Evolutionary conservation across 1,140 invertebrate genomes (phyloP), one percentile per base, ranked within the genome.

Genomic region (Platyscapa corneri): DNA sequence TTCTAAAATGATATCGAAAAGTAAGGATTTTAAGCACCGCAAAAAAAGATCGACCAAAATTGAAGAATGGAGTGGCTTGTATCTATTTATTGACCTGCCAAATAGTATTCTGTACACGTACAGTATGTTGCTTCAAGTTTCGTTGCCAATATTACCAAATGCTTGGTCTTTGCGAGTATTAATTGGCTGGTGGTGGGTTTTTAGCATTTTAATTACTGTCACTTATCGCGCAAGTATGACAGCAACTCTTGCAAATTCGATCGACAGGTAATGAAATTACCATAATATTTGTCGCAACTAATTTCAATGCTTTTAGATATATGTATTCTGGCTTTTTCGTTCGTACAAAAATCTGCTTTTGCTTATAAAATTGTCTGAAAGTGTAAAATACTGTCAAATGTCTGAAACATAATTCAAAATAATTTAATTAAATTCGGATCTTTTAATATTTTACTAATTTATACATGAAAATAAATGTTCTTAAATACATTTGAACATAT

Each of bases 121-220:
- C 87, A 95, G 96, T 82, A 97, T 97, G 96, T 90, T 97, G 34
- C 91, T 97, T 1, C 94, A 96, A 87, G 95, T 97, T 32, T 96
- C 96, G 0, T 87, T 97, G 70, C 96, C 97, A 0, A 95, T 95
- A 88, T 92, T 97, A 84, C 96, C 97, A 0, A 94, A 93, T 18
- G 96, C 95, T 39, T 97, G 97, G 96, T 95, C 97, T 0, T 91
- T 97, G 64, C 93, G 97, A 56, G 91, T 97, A 27, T 93, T 97
- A 20, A 97, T 97, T 32, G 97, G 97, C 3, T 97, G 96, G 95
- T 97, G 97, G 92, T 97, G 97, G 97, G 89, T 97, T 0, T 98
- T 97, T 89, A 96, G 96, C 88, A 95, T 97, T 80, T 92, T 97
- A 10, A 94, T 97, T 42, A 95, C 96, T 0, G 96, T 97, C 7